Conservation (phyloP, 2,113 vertebrate species). For the Rhinopithecus roxellana region DNA sequence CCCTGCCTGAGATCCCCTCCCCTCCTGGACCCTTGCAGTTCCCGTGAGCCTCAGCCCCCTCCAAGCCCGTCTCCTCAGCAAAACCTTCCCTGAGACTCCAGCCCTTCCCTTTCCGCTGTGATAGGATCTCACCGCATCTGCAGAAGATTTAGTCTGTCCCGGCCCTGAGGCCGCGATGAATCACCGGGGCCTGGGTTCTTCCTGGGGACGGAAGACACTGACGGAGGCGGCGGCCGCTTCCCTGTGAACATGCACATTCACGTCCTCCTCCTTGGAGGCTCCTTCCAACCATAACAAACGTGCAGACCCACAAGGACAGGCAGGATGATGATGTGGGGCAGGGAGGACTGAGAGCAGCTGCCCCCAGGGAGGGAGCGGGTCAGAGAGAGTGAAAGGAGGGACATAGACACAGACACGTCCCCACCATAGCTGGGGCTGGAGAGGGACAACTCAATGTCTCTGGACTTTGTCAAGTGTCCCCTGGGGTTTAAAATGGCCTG, state of each 20-base stretch:
- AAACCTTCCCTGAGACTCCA: neutral
- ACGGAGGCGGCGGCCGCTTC: accelerated
- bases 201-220: accelerated
- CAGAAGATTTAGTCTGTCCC: neutral
- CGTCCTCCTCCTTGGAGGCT: accelerated
- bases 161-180: neutral
- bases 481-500: neutral
- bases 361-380: neutral
- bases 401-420: accelerated
- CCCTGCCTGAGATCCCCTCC: no score
- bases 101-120: no score
- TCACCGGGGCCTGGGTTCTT: neutral
- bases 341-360: neutral
- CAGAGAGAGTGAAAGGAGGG: accelerated
- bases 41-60: neutral
- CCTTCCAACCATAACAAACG: neutral
- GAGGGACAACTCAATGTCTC: neutral
- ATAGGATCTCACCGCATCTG: accelerated
- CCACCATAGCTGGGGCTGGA: accelerated
- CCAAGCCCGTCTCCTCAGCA: no score
- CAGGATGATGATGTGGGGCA: neutral
- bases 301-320: neutral
- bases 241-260: accelerated
- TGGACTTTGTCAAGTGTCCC: neutral
- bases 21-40: accelerated